These are phyloP conservation scores for Meteorus sp. DNA, from an alignment of 1,140 invertebrate species.

Conservation along the genomic window DNA sequence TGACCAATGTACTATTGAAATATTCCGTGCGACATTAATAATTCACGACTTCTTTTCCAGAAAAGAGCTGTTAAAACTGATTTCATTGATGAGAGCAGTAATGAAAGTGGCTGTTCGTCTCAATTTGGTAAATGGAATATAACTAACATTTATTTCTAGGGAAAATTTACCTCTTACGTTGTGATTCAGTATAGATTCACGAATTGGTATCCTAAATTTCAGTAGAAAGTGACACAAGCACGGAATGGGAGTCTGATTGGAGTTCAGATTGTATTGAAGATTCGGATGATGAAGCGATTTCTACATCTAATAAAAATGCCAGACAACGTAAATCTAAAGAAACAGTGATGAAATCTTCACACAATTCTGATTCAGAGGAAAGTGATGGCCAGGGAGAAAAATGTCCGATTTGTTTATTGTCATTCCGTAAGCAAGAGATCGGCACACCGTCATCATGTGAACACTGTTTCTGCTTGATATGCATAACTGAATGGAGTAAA, in stretches of 20 bases:
- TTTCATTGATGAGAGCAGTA: no score
- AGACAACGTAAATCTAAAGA: neutral
- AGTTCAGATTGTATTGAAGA: slow-evolving; percentile 37
- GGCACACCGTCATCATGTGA: slow-evolving; percentile 85
- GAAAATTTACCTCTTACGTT: no score
- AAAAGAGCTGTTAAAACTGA: no score
- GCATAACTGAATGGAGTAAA: slow-evolving; percentile 90
- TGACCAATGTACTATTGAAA: no score
- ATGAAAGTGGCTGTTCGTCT: slow-evolving; percentile 35
- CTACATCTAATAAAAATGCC: slow-evolving; percentile 10
- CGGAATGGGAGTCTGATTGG: slow-evolving; percentile 53
- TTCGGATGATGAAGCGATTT: slow-evolving; percentile 22
- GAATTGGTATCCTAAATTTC: slow-evolving; percentile 15
- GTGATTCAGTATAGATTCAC: slow-evolving; percentile 1
- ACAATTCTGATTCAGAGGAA: slow-evolving; percentile 58
- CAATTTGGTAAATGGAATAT: slow-evolving; percentile 29
- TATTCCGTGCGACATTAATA: no score
- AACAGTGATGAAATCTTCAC: neutral
- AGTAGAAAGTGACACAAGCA: slow-evolving; percentile 42
- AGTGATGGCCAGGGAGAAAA: slow-evolving; percentile 74
- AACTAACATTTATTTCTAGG: neutral
- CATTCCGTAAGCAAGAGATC: slow-evolving; percentile 71
- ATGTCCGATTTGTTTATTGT: slow-evolving; percentile 81
- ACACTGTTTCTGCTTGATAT: slow-evolving; percentile 86
- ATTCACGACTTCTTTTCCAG: no score